A percentile compares a stretch with the other conserved stretches of the same genome.
These are phyloP conservation scores for Mesorhabditis belari DNA, from an alignment of 2,888 invertebrate genomes.

Conservation along the genomic window DNA sequence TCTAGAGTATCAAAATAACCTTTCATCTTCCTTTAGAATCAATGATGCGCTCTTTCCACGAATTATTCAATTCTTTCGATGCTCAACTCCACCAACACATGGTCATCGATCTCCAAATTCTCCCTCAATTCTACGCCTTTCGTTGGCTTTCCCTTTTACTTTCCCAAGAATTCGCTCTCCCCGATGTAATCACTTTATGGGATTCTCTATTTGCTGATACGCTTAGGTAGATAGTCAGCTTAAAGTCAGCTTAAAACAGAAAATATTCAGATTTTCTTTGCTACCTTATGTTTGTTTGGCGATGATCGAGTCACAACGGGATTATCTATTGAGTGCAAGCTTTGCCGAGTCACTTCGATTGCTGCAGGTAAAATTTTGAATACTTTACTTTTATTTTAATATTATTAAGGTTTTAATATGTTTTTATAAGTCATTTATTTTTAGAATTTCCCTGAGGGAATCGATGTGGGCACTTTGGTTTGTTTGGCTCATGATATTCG, in stretches of 20 bases:
- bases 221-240: slow-evolving; percentile 58
- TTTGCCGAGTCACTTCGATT: slow-evolving; percentile 89
- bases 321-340: slow-evolving; percentile 76
- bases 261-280: slow-evolving; percentile 66
- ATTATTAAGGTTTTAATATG: not conserved
- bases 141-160: slow-evolving; percentile 90
- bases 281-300: slow-evolving; percentile 87
- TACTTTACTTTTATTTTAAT: slow-evolving; percentile 1
- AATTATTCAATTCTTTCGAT: slow-evolving; percentile 72
- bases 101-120: slow-evolving; percentile 70
- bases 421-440: not conserved
- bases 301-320: slow-evolving; percentile 90
- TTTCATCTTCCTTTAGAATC: slow-evolving; percentile 48
- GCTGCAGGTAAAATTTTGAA: slow-evolving; percentile 64
- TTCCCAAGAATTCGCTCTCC: slow-evolving; percentile 93
- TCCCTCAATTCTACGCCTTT: slow-evolving; percentile 67
- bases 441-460: not conserved
- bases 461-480: not conserved
- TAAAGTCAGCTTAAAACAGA: not conserved
- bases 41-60: slow-evolving; percentile 75
- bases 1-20: too few species aligned
- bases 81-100: slow-evolving; percentile 70
- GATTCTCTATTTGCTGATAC: slow-evolving; percentile 88
- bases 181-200: slow-evolving; percentile 94
- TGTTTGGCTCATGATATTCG: not conserved